Evolutionary conservation across 2,797 vertebrate species (phyloP), one percentile per base, ranked within the genome.

Genomic region (Spinibarbus caldwelli): DNA sequence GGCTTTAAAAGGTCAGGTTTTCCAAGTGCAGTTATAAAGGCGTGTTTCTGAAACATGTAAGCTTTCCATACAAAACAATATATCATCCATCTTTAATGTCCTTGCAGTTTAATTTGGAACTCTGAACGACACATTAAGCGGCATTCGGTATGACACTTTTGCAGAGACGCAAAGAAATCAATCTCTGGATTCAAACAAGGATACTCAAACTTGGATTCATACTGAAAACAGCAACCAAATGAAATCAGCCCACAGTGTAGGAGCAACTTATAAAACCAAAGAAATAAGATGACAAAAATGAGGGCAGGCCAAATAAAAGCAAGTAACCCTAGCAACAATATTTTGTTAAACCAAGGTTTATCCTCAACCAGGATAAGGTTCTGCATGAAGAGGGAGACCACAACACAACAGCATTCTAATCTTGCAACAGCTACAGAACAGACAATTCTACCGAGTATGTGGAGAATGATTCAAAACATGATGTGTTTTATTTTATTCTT

Each of bases 371-470:
- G 96, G 90, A 92, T 89, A 94, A 95, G 95, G 89, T 94, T 96
- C 93, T 92, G 95, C 93, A 94, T 94, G 95, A 92, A 95, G 82
- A 93, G 94, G 92, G 96, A 95, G 94, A 96, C 95, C 96, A 97
- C 95, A 94, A 96, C 95, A 98, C 95, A 94, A 97, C 94, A 96
- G 95, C 95, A 96, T 96, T 96, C 96, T 97, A 96, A 96, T 95
- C 94, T 94, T 95, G 96, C 95, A 94, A 96, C 93, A 96, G 95
- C 92, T 93, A 96, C 94, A 96, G 96, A 96, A 97, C 94, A 89
- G 83, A 94, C 94, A 95, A 96, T 94, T 95, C 94, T 95, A 97
- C 86, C 87, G 93, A 94, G 91, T 90, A 95, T 89, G 92, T 96
- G 93, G 94, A 93, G 88, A 72, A 80, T 80, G 89, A 92, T 92